Base-by-base conservation (phyloP, 2,888 invertebrate genomes). In the Mythimna lalbum region DNA sequence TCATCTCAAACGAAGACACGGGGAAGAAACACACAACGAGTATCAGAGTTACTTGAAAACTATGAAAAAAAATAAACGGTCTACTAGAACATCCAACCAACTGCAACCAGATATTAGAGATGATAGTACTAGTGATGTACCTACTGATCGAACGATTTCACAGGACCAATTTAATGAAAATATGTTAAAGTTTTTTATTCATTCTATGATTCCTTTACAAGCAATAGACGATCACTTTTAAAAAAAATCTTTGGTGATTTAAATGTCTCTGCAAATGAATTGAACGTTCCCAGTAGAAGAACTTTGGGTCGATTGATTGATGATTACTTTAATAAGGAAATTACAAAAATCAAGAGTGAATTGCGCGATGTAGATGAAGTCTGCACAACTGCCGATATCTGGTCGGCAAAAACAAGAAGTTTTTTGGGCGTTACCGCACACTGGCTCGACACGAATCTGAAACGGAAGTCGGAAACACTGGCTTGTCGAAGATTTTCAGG, bases 401-500 rank as follows among this genome's bases (percentile, higher is more conserved):
- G 75, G 77, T 76, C 80, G 19, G 76, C 69, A 49, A 73, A 73
- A 66, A 78, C 57, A 65, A 68, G 78, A 67, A 82, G 80, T 57
- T 80, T 75, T 39, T 62, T 78, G 21, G 75, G 73, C 21, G 75
- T 80, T 23, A 80, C 82, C 23, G 60, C 60, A 60, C 60, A 60
- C 19, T 57, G 36, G 33, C 9, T 56, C 9, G 12, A 9, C 39
- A 53, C 10, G 53, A 7, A n/a, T 64, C 53, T 64, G n/a, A 17
- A 59, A 17, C 19, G 69, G 52, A 73, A 74, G 64, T 64, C 76
- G 68, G 43, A 65, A 62, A 61, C 74, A 10, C 21, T 81, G 57
- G 76, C 80, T 60, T 81, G 81, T 75, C 80, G 81, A 77, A 80
- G 81, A 79, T 82, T 80, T 31, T 81, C 39, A 67, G 80, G 79